phyloP scores from a whole-genome alignment of 37 sponge, comb jelly and placozoan species.

The Ianthella basta region DNA sequence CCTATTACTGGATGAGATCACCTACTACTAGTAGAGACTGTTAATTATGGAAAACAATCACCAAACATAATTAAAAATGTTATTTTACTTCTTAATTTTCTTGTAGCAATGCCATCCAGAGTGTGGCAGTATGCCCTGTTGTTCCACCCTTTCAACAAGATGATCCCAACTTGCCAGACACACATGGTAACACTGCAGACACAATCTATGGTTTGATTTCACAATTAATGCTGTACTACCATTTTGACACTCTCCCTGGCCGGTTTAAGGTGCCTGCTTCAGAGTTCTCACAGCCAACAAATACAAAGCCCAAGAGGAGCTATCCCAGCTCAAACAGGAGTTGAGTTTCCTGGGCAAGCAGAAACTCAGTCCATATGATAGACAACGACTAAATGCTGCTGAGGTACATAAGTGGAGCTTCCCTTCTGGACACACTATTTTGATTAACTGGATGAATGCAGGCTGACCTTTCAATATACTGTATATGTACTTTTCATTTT shows the following conservation, averaged over 20 bases:
- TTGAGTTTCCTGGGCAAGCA: background rate
- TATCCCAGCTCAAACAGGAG: constrained; percentile 28
- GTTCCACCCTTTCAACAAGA: background rate
- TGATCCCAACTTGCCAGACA: constrained; percentile 6
- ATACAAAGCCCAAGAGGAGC: constrained; percentile 44
- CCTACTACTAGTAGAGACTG: too few relatives aligned
- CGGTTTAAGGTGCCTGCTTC: constrained; percentile 64
- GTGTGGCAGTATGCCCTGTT: constrained; percentile 8
- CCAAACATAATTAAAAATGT: background rate
- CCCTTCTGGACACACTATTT: background rate
- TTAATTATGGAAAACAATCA: too few relatives aligned
- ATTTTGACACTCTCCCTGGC: too few relatives aligned
- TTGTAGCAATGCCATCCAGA: background rate
- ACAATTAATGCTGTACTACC: background rate
- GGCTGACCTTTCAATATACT: too few relatives aligned
- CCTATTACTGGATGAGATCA: too few relatives aligned
- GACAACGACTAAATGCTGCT: background rate
- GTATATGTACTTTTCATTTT: background rate
- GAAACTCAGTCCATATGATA: background rate
- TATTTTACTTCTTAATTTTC: background rate
- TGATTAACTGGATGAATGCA: too few relatives aligned
- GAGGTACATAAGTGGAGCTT: background rate
- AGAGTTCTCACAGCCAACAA: constrained; percentile 69
- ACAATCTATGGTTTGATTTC: background rate
- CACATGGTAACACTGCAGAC: background rate